phyloP scores from a whole-genome alignment of 2,888 invertebrate species.

The Halictus quadricinctus region DNA sequence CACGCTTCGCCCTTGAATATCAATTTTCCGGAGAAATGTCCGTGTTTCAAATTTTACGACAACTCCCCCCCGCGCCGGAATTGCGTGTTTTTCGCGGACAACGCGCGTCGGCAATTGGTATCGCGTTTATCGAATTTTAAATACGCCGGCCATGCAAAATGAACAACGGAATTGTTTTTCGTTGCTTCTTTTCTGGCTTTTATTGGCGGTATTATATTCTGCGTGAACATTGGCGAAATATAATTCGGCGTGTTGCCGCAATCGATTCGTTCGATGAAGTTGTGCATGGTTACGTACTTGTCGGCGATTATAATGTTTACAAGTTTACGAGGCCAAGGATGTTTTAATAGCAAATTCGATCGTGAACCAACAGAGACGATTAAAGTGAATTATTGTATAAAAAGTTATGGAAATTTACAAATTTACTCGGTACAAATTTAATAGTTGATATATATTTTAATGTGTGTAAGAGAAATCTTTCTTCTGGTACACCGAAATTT shows the following conservation, averaged over 20 bases:
- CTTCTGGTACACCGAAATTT: too few relatives aligned
- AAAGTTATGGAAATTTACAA: too few relatives aligned
- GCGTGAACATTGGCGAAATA: background rate
- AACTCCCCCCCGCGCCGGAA: background rate
- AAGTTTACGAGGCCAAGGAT: too few relatives aligned
- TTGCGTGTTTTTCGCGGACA: background rate
- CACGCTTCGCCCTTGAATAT: background rate
- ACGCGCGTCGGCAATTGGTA: background rate
- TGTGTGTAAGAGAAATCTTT: too few relatives aligned
- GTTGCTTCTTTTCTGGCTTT: background rate
- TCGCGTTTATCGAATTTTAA: background rate
- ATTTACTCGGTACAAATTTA: too few relatives aligned
- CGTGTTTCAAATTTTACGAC: background rate
- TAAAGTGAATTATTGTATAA: too few relatives aligned
- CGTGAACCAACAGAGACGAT: too few relatives aligned
- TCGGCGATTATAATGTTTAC: too few relatives aligned
- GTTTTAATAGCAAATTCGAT: too few relatives aligned
- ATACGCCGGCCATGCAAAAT: background rate
- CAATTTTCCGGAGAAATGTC: background rate
- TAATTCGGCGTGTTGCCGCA: background rate
- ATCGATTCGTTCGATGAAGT: background rate
- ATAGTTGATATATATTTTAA: too few relatives aligned
- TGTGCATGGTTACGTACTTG: too few relatives aligned
- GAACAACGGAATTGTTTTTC: background rate
- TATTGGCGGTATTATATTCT: background rate